These are phyloP conservation scores for Xylocopa sonorina DNA, from an alignment of 1,140 invertebrate genomes.

Conservation along the genomic window DNA sequence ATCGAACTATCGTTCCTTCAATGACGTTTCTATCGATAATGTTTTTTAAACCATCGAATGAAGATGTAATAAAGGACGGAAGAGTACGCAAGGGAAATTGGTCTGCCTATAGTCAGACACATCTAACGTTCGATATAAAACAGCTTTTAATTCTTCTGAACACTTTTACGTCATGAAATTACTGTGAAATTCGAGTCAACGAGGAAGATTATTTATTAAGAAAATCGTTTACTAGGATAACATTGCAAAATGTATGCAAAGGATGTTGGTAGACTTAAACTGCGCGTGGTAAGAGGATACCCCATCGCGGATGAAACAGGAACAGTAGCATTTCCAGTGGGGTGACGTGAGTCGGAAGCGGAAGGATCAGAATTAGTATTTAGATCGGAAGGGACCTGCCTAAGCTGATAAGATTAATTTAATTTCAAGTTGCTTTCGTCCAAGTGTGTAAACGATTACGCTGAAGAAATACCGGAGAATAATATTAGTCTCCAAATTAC, in stretches of 20 bases:
- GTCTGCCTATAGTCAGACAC: too few relatives aligned
- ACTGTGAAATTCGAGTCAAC: too few relatives aligned
- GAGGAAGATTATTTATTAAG: too few relatives aligned
- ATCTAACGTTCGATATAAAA: too few relatives aligned
- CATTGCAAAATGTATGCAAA: not conserved
- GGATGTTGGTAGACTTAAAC: not conserved
- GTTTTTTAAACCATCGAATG: too few relatives aligned
- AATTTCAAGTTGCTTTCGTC: constrained; percentile 63
- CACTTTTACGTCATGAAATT: too few relatives aligned
- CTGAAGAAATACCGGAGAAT: not conserved
- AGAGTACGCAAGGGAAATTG: not conserved
- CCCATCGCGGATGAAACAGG: constrained; percentile 17
- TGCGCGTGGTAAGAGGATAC: not conserved
- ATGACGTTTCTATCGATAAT: not conserved
- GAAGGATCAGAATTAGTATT: constrained; percentile 37
- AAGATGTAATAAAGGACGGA: not conserved
- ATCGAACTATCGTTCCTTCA: not conserved
- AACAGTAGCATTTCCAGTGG: constrained; percentile 38
- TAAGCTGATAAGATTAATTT: constrained; percentile 73
- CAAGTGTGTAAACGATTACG: constrained; percentile 13
- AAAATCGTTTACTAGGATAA: not conserved
- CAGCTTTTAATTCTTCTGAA: not conserved
- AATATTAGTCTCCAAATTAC: constrained; percentile 3
- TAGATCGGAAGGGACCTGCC: constrained; percentile 38
- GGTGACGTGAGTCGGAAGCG: constrained; percentile 53